A percentile compares a stretch with the other conserved stretches of the same genome.
Conservation (phyloP, 2,797 vertebrate species). For the Pantherophis alleghaniensis region DNA sequence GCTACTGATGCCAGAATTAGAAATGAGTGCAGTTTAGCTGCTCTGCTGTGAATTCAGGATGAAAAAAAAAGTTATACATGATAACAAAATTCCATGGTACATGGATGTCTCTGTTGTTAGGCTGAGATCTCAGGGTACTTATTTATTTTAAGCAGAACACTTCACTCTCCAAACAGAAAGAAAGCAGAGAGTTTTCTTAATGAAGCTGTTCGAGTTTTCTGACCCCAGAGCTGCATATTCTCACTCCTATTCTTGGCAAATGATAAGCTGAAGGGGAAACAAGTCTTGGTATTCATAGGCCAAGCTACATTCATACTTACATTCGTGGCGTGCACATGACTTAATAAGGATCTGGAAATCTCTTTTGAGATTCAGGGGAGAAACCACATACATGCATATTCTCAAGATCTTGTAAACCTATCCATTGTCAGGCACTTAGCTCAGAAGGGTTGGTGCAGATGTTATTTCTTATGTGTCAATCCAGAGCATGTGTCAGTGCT, state of each 20-base stretch:
- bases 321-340: slow-evolving; percentile 6
- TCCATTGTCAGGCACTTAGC: background rate
- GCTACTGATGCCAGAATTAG: slow-evolving; percentile 34
- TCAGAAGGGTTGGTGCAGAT: background rate
- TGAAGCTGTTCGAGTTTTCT: slow-evolving; percentile 38
- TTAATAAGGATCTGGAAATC: slow-evolving; percentile 25
- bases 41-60: background rate
- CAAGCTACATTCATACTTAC: slow-evolving; percentile 10
- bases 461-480: background rate
- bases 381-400: background rate
- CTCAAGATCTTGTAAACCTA: slow-evolving; percentile 2
- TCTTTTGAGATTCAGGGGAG: slow-evolving; percentile 41
- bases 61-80: too few relatives aligned
- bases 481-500: background rate
- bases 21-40: slow-evolving; percentile 46
- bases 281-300: slow-evolving; percentile 38
- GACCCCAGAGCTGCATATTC: slow-evolving; percentile 39
- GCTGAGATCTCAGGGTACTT: background rate
- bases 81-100: slow-evolving; percentile 20
- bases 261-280: slow-evolving; percentile 34
- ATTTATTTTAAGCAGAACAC: slow-evolving; percentile 2
- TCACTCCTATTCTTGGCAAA: slow-evolving; percentile 46
- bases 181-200: slow-evolving; percentile 25
- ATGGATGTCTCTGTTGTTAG: background rate
- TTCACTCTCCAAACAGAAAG: background rate